Percentiles rank a stretch among this genome's conserved stretches.
Conservation (phyloP, 2,797 vertebrate genomes). For the Capromys pilorides region DNA sequence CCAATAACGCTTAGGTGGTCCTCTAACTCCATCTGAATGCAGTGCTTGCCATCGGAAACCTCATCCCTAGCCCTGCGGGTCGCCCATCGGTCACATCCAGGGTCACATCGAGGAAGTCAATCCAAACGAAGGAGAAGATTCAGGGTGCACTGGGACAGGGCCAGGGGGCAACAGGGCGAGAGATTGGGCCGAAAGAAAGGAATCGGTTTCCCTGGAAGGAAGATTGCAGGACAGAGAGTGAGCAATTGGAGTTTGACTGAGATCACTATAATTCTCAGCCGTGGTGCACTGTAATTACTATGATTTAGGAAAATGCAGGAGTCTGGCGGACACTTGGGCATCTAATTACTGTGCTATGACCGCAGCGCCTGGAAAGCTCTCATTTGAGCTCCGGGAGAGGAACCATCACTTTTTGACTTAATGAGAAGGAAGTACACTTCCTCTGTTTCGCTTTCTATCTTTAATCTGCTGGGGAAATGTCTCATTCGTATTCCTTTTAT, state of each 20-base stretch:
- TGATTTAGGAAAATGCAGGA: constrained; percentile 71
- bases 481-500: constrained; percentile 56
- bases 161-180: background rate
- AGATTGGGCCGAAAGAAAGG: background rate
- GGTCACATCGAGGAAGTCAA: background rate
- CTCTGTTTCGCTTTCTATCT: constrained; percentile 61
- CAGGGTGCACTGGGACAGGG: background rate
- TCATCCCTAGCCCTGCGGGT: background rate
- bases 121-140: background rate
- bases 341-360: constrained; percentile 73
- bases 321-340: constrained; percentile 56
- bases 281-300: constrained; percentile 76
- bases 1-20: constrained; percentile 38
- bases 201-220: constrained; percentile 15
- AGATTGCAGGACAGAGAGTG: constrained; percentile 46
- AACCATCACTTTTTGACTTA: constrained; percentile 71
- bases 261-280: constrained; percentile 68
- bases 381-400: constrained; percentile 63
- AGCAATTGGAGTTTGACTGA: constrained; percentile 65
- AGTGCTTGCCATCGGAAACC: background rate
- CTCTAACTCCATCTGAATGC: constrained; percentile 48
- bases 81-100: background rate
- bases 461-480: constrained; percentile 60
- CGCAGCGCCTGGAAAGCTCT: constrained; percentile 75
- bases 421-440: constrained; percentile 65